Evolutionary conservation across 2,797 vertebrate genomes (phyloP).

Genomic region (Sphenopsis melanotis): DNA sequence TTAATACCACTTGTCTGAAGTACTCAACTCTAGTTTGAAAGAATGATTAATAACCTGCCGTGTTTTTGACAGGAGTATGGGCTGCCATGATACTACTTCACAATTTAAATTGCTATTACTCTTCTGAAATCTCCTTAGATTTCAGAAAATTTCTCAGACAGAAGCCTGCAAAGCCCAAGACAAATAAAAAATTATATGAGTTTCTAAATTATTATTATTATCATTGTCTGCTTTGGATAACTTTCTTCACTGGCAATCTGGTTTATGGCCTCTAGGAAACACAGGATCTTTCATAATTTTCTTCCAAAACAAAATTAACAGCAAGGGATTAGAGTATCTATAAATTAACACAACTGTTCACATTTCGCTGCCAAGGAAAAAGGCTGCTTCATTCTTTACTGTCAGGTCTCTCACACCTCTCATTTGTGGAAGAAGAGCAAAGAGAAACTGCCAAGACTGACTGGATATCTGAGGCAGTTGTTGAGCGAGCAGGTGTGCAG

Average conservation of each 20-base stretch:
- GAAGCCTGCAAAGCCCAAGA: neutral
- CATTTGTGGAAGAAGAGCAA: neutral
- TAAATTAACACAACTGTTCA: neutral
- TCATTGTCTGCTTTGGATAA: neutral
- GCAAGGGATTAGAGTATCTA: neutral
- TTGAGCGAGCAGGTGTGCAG: fast-evolving
- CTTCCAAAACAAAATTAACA: neutral
- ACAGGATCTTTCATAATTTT: neutral
- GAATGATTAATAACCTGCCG: neutral
- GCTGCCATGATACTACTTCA: neutral
- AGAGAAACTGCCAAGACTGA: neutral
- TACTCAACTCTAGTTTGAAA: neutral
- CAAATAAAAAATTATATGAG: neutral
- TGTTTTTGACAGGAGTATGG: neutral
- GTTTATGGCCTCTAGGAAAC: neutral
- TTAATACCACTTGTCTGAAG: neutral
- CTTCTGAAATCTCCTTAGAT: neutral
- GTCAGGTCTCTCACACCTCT: neutral
- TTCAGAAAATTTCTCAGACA: neutral
- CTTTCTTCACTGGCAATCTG: neutral
- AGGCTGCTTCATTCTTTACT: neutral
- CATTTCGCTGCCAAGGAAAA: neutral
- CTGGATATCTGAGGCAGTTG: neutral
- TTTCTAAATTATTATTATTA: neutral
- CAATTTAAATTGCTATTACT: neutral